phyloP scores from a whole-genome alignment of 2,888 invertebrate genomes.

The Oscheius sp. region DNA sequence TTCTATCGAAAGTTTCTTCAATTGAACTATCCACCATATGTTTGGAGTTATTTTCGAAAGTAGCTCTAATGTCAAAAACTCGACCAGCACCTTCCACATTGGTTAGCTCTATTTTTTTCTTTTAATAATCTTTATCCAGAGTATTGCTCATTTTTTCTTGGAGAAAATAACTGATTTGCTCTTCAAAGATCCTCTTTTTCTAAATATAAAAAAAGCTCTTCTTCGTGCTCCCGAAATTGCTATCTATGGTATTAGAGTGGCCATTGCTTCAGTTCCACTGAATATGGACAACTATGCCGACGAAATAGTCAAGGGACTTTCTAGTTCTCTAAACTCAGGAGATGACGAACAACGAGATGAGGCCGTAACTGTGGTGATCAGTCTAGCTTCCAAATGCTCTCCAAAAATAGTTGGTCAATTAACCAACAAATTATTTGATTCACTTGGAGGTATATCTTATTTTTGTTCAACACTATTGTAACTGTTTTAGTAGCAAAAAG shows the following conservation, averaged over 20 bases:
- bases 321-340: constrained; percentile 14
- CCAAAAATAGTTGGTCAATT: constrained; percentile 31
- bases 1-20: constrained; percentile 8
- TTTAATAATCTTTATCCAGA: not conserved
- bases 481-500: too few species aligned
- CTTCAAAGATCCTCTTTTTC: constrained; percentile 81
- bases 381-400: not conserved
- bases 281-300: constrained; percentile 35
- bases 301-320: constrained; percentile 39
- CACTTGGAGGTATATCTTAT: constrained; percentile 27
- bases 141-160: not conserved
- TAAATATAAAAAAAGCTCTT: constrained; percentile 88
- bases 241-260: constrained; percentile 72
- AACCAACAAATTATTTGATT: constrained; percentile 40
- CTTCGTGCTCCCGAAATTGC: constrained; percentile 91
- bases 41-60: constrained; percentile 37
- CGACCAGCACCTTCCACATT: constrained; percentile 35
- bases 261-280: constrained; percentile 34
- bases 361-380: constrained; percentile 6
- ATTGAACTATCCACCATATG: not conserved
- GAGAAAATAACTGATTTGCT: constrained; percentile 32
- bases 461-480: too few species aligned
- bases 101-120: constrained; percentile 22
- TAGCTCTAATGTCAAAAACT: constrained; percentile 34
- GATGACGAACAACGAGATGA: constrained; percentile 11